Conservation (phyloP, 2,113 vertebrate genomes). For the Spizaetus ornatus region DNA sequence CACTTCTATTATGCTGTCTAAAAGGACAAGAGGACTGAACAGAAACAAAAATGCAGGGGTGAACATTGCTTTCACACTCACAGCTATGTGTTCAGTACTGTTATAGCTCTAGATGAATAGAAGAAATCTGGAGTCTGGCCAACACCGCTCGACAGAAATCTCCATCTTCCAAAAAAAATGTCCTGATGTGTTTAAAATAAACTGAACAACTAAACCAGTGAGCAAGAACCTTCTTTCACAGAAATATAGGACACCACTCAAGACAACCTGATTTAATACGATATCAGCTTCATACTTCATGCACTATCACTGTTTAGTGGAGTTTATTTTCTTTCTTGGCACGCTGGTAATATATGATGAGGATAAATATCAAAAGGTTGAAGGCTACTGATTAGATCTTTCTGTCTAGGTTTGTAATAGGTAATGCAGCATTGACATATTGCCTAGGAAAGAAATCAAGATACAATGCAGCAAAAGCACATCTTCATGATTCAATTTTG, state of each 20-base stretch:
- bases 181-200: constrained; percentile 60
- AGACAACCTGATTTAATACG: neutral
- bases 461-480: neutral
- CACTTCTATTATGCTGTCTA: constrained; percentile 86
- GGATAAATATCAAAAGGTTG: neutral
- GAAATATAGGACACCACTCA: neutral
- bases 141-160: constrained; percentile 72
- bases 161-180: constrained; percentile 58
- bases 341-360: neutral
- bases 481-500: neutral
- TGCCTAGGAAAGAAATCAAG: neutral
- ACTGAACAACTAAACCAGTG: neutral
- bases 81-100: constrained; percentile 58
- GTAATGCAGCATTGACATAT: neutral
- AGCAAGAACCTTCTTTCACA: neutral
- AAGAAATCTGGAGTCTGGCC: constrained; percentile 83
- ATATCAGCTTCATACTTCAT: neutral
- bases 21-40: constrained; percentile 86
- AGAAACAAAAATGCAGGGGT: constrained; percentile 86
- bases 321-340: neutral
- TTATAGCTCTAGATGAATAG: constrained; percentile 79
- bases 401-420: neutral
- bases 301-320: neutral
- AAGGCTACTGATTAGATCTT: neutral
- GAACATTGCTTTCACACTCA: constrained; percentile 85